Percentiles rank a stretch among this genome's conserved stretches.
Evolutionary conservation across 2,797 vertebrate genomes (phyloP).

Genomic region (Poeciliopsis turneri): DNA sequence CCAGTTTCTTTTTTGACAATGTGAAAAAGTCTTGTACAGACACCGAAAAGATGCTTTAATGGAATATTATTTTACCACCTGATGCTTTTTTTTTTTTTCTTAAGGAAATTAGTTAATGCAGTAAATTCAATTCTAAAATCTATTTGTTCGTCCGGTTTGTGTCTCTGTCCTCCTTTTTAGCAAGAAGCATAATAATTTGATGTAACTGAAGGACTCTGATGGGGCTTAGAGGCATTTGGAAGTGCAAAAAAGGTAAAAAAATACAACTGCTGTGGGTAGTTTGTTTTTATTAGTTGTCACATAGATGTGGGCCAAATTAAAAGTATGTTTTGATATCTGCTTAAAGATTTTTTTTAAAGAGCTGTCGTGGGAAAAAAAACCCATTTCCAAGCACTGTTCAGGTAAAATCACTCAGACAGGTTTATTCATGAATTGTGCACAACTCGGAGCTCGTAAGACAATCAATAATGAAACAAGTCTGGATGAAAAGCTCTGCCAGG

Average conservation of each 20-base stretch:
- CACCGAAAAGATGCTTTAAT: slow-evolving; percentile 24
- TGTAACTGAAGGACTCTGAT: neutral
- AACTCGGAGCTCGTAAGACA: too few species aligned
- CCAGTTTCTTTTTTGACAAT: slow-evolving; percentile 30
- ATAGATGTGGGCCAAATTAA: neutral
- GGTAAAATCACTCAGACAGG: too few species aligned
- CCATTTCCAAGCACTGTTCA: too few species aligned
- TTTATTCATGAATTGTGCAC: too few species aligned
- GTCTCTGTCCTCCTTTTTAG: neutral
- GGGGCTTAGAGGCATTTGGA: neutral
- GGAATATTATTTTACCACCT: slow-evolving; percentile 43
- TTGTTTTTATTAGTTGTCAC: neutral
- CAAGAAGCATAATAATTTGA: neutral
- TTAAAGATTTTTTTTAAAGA: neutral
- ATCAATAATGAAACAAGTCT: too few species aligned
- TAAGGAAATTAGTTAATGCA: slow-evolving; percentile 39
- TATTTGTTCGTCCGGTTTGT: slow-evolving; percentile 2
- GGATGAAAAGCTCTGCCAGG: too few species aligned
- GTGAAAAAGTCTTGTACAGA: slow-evolving; percentile 41
- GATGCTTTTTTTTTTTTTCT: slow-evolving; percentile 44
- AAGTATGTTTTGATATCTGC: neutral
- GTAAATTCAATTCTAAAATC: slow-evolving; percentile 53
- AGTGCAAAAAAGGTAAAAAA: neutral
- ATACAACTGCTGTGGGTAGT: neutral
- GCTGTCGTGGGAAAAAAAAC: too few species aligned